Percentiles rank a stretch among this genome's conserved stretches.
phyloP scores from a whole-genome alignment of 2,888 invertebrate genomes.

The Temnothorax unifasciatus region DNA sequence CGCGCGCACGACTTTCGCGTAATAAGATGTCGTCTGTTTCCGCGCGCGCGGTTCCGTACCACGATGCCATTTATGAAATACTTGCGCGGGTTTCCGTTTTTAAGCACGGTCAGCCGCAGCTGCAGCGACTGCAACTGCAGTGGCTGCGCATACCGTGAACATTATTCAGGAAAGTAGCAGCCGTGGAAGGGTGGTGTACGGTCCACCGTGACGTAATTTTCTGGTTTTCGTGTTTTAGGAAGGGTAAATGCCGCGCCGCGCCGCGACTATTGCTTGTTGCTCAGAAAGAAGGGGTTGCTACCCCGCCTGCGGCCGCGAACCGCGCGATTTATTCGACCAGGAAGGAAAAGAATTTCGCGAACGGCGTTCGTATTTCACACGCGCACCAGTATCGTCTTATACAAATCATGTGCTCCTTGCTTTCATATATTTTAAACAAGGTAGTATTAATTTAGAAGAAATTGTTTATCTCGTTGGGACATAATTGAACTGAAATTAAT shows the following conservation, averaged over 20 bases:
- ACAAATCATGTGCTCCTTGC: conserved; percentile 55
- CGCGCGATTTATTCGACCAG: conserved; percentile 63
- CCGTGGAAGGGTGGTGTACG: conserved; percentile 63
- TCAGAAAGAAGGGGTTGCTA: conserved; percentile 34
- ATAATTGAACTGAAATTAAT: neutral
- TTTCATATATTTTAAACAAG: neutral
- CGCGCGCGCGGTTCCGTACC: conserved; percentile 15
- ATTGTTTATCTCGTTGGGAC: neutral
- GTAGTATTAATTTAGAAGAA: neutral
- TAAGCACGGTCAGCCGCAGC: conserved; percentile 54
- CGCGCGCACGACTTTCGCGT: conserved; percentile 27
- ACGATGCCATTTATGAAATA: conserved; percentile 55
- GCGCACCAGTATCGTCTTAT: conserved; percentile 60
- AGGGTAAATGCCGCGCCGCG: conserved; percentile 47
- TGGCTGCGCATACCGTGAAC: conserved; percentile 70
- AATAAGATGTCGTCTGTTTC: conserved; percentile 53
- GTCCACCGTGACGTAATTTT: conserved; percentile 79
- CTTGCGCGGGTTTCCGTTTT: conserved; percentile 47
- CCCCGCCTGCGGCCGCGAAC: conserved; percentile 21
- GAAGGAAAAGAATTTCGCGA: conserved; percentile 68
- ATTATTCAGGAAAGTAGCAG: conserved; percentile 73
- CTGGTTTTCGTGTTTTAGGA: conserved; percentile 79
- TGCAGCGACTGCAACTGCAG: conserved; percentile 70
- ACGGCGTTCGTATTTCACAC: conserved; percentile 57
- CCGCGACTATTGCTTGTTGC: conserved; percentile 61